These are phyloP conservation scores for Siniperca undulata DNA, from an alignment of 2,797 vertebrate species.

Conservation along the genomic window DNA sequence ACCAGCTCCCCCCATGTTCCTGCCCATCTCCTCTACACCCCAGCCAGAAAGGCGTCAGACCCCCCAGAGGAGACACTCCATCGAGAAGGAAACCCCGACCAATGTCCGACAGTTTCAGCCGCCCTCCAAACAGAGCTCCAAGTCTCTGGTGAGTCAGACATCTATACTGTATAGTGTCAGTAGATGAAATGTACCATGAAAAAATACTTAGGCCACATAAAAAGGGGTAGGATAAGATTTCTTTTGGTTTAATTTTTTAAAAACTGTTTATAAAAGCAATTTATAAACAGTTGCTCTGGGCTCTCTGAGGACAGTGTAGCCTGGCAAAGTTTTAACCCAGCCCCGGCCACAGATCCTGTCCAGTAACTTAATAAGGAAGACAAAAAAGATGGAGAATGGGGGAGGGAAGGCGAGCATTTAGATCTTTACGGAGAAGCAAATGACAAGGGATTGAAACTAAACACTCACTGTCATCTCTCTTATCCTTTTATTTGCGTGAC, in stretches of 20 bases:
- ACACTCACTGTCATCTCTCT: slow-evolving; percentile 27
- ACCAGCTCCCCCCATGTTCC: slow-evolving; percentile 93
- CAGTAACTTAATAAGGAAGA: slow-evolving; percentile 22
- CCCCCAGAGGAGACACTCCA: slow-evolving; percentile 95
- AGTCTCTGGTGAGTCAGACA: slow-evolving; percentile 92
- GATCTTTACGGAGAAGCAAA: slow-evolving; percentile 7
- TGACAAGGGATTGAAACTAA: slow-evolving; percentile 25
- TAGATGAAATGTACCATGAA: not conserved
- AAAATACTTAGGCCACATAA: not conserved
- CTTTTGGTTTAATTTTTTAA: not conserved
- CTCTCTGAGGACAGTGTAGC: not conserved
- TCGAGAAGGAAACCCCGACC: slow-evolving; percentile 98
- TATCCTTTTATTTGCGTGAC: slow-evolving; percentile 16
- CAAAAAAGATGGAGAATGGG: not conserved
- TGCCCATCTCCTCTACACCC: slow-evolving; percentile 98
- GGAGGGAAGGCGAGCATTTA: not conserved
- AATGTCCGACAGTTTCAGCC: slow-evolving; percentile 93
- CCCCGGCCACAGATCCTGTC: not conserved
- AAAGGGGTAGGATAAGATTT: not conserved
- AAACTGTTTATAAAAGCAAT: not conserved
- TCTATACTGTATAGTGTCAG: not conserved
- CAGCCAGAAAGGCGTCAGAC: slow-evolving; percentile 95
- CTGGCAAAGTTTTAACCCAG: not conserved
- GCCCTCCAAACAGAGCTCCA: slow-evolving; percentile 93
- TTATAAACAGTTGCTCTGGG: not conserved